These are phyloP conservation scores for Acanthosepion esculentum DNA, from an alignment of 2,888 invertebrate genomes.

Conservation along the genomic window DNA sequence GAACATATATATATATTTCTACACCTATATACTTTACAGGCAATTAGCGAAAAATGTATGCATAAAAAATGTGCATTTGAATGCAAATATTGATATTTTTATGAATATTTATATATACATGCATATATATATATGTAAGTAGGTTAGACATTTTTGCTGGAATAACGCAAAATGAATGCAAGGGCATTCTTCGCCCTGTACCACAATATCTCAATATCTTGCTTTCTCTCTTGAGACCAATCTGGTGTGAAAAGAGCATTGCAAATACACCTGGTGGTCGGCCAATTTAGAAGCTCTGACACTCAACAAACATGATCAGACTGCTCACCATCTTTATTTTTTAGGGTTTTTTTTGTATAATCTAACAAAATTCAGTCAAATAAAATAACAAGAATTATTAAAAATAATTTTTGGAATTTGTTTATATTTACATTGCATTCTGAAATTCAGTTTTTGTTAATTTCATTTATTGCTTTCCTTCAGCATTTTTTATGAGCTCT, in stretches of 20 bases:
- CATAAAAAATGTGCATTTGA: not conserved
- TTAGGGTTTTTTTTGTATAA: not conserved
- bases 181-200: not conserved
- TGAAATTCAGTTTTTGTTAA: not conserved
- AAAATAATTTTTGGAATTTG: not conserved
- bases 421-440: not conserved
- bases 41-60: not conserved
- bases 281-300: not conserved
- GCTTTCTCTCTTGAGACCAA: not conserved
- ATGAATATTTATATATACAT: not conserved
- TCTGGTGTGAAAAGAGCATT: not conserved
- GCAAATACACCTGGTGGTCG: not conserved
- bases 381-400: not conserved
- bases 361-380: not conserved
- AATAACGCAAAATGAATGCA: not conserved
- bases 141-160: not conserved
- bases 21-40: not conserved
- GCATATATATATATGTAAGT: not conserved
- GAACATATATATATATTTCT: too few relatives aligned
- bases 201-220: too few relatives aligned
- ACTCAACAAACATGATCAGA: not conserved
- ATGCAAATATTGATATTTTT: too few relatives aligned
- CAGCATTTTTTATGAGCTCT: too few relatives aligned
- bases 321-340: not conserved
- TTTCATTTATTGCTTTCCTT: too few relatives aligned